phyloP scores from a whole-genome alignment of 2,797 vertebrate genomes.

The Ctenochaetus hawaiiensis region DNA sequence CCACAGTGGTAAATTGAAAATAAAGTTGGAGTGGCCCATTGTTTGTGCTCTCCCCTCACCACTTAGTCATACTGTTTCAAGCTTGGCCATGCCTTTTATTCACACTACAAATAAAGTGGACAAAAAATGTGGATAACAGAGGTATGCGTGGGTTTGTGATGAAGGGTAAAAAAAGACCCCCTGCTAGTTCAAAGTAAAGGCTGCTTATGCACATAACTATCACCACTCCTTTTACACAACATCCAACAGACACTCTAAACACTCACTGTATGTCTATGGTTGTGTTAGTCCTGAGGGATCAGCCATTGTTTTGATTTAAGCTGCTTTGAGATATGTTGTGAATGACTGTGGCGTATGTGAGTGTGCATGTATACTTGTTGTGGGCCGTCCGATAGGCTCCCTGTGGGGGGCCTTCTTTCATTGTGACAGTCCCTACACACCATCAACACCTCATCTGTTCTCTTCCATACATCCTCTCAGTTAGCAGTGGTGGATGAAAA shows the following conservation, averaged over 20 bases:
- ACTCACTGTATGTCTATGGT: conserved; percentile 28
- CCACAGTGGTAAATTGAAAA: conserved; percentile 37
- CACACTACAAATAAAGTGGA: conserved; percentile 63
- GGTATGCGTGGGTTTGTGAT: conserved; percentile 38
- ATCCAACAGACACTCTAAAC: conserved; percentile 40
- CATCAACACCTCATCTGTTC: conserved; percentile 90
- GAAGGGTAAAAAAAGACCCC: conserved; percentile 47
- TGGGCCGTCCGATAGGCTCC: conserved; percentile 80
- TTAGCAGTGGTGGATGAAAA: conserved; percentile 81
- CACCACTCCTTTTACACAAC: conserved; percentile 59
- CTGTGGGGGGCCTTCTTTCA: conserved; percentile 88
- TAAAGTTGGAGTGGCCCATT: conserved; percentile 55
- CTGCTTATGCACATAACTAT: conserved; percentile 40
- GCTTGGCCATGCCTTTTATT: conserved; percentile 37
- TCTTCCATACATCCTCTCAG: conserved; percentile 87
- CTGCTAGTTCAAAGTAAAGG: conserved; percentile 71
- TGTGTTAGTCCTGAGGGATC: conserved; percentile 64
- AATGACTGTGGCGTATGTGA: conserved; percentile 37
- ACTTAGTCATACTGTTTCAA: conserved; percentile 33
- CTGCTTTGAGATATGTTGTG: conserved; percentile 78
- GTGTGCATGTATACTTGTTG: conserved; percentile 36
- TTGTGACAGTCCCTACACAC: conserved; percentile 85
- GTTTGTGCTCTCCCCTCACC: conserved; percentile 54
- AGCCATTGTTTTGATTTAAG: conserved; percentile 80
- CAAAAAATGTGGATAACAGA: conserved; percentile 40